Evolutionary conservation across 1,140 invertebrate species (phyloP).

Genomic region (Muscidifurax raptorellus): DNA sequence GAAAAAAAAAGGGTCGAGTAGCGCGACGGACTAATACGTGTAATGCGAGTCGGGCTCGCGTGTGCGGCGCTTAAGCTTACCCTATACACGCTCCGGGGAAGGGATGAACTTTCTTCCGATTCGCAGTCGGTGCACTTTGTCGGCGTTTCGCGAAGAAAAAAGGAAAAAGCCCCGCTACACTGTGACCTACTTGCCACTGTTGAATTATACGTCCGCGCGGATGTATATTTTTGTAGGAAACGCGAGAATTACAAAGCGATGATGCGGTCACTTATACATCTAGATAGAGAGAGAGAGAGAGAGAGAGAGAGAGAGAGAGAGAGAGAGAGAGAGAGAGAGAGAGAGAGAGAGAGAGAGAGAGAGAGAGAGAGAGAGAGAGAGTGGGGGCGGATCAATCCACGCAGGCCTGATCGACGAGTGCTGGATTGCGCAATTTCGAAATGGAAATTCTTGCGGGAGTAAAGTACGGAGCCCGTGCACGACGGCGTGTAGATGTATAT

Average conservation of each 20-base stretch:
- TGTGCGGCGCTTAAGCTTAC: neutral
- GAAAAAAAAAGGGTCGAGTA: neutral
- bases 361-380: no score
- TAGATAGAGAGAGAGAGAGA: no score
- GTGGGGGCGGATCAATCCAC: neutral
- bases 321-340: no score
- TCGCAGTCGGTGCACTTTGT: neutral
- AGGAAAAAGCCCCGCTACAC: neutral
- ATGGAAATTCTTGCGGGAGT: slow-evolving; percentile 9
- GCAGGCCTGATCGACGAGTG: neutral
- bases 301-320: no score
- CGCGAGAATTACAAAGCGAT: neutral
- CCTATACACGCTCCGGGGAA: neutral
- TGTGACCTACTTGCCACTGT: neutral
- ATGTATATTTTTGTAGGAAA: neutral
- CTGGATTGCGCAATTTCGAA: slow-evolving; percentile 13
- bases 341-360: no score
- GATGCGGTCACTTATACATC: neutral
- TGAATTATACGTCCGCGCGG: neutral
- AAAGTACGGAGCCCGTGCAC: neutral
- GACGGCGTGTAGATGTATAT: neutral
- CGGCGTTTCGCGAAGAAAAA: neutral
- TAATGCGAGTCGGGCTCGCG: neutral
- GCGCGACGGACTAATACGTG: neutral
- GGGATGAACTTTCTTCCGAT: neutral